Conservation (phyloP, 2,888 invertebrate species). For the Auanema sp. region DNA sequence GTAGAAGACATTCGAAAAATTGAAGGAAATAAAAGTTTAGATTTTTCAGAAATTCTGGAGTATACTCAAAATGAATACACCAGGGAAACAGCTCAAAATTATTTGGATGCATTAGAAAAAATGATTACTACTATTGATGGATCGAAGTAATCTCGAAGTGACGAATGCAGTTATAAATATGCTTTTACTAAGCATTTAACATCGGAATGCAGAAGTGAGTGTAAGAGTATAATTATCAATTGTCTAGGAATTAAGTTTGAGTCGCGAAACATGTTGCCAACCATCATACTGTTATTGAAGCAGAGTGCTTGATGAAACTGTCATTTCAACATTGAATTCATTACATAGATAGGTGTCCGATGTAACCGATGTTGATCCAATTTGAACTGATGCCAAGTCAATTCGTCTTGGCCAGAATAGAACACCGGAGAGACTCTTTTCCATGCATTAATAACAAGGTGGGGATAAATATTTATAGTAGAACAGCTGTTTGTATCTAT, state of each 20-base stretch:
- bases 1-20: slow-evolving; percentile 18
- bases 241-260: slow-evolving; percentile 19
- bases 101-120: slow-evolving; percentile 18
- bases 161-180: slow-evolving; percentile 18
- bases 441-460: too few species aligned
- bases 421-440: too few species aligned
- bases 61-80: slow-evolving; percentile 17
- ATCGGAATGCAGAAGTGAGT: slow-evolving; percentile 19
- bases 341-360: too few species aligned
- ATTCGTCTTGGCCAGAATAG: too few species aligned
- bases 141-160: slow-evolving; percentile 13
- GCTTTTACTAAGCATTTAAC: slow-evolving; percentile 19
- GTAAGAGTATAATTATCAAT: slow-evolving; percentile 20
- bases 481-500: too few species aligned
- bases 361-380: too few species aligned
- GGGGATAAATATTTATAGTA: too few species aligned
- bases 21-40: slow-evolving; percentile 12
- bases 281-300: too few species aligned
- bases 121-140: slow-evolving; percentile 21
- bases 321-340: too few species aligned
- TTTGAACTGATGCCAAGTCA: too few species aligned
- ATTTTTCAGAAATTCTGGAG: slow-evolving; percentile 17
- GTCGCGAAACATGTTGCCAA: too few species aligned
- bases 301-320: too few species aligned
- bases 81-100: slow-evolving; percentile 21